Percentiles rank a stretch among this genome's conserved stretches.
Conservation (phyloP, 2,797 vertebrate genomes). For the Syngnathus acus region DNA sequence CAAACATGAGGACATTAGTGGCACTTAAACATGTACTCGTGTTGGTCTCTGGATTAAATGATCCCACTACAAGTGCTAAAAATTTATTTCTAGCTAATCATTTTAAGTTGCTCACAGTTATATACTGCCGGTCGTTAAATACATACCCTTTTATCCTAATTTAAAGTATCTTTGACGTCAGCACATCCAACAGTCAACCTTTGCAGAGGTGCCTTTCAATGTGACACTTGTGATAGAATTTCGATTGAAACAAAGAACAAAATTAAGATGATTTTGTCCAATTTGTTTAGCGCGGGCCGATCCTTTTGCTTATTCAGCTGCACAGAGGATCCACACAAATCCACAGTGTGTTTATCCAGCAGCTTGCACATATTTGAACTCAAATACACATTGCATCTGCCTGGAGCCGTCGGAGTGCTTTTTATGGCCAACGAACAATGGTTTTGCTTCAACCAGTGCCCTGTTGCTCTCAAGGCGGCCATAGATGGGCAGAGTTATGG, state of each 20-base stretch:
- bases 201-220: background rate
- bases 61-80: background rate
- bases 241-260: slow-evolving; percentile 8
- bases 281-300: slow-evolving; percentile 26
- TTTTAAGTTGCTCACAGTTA: background rate
- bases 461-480: slow-evolving; percentile 35
- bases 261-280: background rate
- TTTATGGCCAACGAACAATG: slow-evolving; percentile 52
- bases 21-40: background rate
- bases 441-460: slow-evolving; percentile 31
- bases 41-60: background rate
- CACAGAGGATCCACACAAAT: slow-evolving; percentile 44
- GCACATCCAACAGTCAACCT: background rate
- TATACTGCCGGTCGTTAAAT: background rate
- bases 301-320: slow-evolving; percentile 58
- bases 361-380: slow-evolving; percentile 53
- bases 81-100: background rate
- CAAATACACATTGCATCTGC: slow-evolving; percentile 40
- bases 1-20: background rate
- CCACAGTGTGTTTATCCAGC: slow-evolving; percentile 55
- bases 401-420: slow-evolving; percentile 42
- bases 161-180: background rate
- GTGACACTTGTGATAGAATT: slow-evolving; percentile 7
- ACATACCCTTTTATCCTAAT: background rate
- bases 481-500: slow-evolving; percentile 55